Conservation (phyloP, 2,888 invertebrate species). For the Hoplodrina blanda region DNA sequence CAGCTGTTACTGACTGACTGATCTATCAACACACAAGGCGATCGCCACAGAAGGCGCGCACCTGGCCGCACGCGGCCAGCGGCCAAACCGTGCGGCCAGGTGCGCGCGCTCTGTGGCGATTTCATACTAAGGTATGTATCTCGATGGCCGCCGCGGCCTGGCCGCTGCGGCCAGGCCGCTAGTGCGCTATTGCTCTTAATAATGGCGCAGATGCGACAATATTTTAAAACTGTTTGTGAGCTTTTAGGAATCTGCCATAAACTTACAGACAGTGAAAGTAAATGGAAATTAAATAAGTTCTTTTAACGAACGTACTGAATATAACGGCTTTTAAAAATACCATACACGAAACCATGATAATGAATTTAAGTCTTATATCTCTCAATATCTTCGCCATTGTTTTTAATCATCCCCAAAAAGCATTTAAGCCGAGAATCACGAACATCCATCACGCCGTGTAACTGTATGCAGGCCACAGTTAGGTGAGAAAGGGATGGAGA, state of each 20-base stretch:
- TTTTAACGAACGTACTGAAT: background rate
- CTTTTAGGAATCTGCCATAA: background rate
- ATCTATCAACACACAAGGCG: no score
- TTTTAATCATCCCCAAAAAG: slow-evolving; percentile 66
- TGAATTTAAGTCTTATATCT: slow-evolving; percentile 5
- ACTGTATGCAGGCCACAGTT: slow-evolving; percentile 83
- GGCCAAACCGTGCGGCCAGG: no score
- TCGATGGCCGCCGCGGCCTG: no score
- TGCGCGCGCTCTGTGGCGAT: no score
- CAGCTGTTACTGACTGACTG: no score
- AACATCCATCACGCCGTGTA: slow-evolving; percentile 72
- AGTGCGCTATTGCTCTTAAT: no score
- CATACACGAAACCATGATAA: slow-evolving; percentile 3
- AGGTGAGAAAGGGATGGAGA: slow-evolving; percentile 74
- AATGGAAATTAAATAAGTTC: background rate
- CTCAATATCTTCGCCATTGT: slow-evolving; percentile 53
- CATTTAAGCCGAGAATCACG: slow-evolving; percentile 60
- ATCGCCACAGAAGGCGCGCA: no score
- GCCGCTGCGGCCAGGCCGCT: no score
- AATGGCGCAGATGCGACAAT: no score
- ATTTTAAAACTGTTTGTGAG: no score
- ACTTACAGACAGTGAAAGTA: slow-evolving; percentile 24
- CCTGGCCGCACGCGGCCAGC: no score
- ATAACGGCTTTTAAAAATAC: slow-evolving; percentile 9
- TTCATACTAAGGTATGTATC: no score